These are phyloP conservation scores for Drosophila ercepeae DNA, from an alignment of 1,140 invertebrate genomes.

Conservation along the genomic window DNA sequence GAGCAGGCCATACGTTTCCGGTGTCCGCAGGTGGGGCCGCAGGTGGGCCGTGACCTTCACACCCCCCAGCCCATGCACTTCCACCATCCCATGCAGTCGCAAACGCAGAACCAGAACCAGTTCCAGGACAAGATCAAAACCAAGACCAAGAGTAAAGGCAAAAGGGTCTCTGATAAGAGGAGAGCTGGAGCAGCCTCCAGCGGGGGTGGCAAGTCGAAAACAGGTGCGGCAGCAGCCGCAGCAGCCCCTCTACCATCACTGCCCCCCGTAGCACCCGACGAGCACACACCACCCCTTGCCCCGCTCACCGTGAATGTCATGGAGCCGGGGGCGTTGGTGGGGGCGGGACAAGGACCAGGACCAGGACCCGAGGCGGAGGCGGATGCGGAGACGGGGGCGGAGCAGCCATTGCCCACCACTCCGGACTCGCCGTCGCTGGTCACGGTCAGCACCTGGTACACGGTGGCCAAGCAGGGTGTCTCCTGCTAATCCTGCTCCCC, in stretches of 20 bases:
- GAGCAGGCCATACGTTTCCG: conserved; percentile 80
- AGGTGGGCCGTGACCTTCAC: conserved; percentile 69
- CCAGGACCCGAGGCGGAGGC: conserved; percentile 1
- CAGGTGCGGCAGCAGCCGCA: conserved; percentile 5
- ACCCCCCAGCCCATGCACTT: conserved; percentile 74
- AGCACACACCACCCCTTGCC: conserved; percentile 10
- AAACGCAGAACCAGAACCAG: conserved; percentile 29
- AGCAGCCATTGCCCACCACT: conserved; percentile 43
- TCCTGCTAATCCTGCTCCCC: conserved; percentile 65
- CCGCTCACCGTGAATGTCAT: conserved; percentile 21
- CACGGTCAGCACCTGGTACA: conserved; percentile 83
- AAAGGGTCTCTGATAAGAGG: neutral
- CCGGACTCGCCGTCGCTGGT: conserved; percentile 81
- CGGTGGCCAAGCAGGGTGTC: conserved; percentile 83
- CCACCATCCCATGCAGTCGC: conserved; percentile 69
- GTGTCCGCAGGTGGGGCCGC: conserved; percentile 79
- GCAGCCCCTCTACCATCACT: conserved; percentile 4
- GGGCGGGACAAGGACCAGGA: neutral
- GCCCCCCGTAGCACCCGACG: conserved; percentile 2
- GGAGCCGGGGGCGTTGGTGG: neutral
- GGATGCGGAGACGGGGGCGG: conserved; percentile 2
- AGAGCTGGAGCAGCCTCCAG: neutral
- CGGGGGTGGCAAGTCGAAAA: neutral
- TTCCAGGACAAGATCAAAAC: conserved; percentile 3
- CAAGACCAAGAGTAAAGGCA: conserved; percentile 6